Percentiles rank a stretch among this genome's conserved stretches.
Evolutionary conservation across 2,797 vertebrate species (phyloP).

Genomic region (Chelon auratus): DNA sequence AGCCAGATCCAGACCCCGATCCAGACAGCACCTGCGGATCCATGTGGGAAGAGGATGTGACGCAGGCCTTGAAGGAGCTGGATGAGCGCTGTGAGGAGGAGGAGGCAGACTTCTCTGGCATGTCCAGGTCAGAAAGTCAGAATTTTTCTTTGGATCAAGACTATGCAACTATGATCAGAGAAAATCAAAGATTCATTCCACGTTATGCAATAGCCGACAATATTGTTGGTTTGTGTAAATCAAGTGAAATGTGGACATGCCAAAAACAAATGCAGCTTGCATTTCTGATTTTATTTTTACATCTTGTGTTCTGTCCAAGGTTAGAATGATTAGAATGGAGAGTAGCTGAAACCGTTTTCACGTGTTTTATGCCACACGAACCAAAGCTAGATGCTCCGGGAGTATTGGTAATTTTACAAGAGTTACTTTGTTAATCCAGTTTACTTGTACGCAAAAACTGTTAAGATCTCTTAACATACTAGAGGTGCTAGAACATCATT

Average conservation of each 20-base stretch:
- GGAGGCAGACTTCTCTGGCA: conserved; percentile 93
- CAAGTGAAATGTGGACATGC: neutral
- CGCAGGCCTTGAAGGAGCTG: conserved; percentile 94
- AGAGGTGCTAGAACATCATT: neutral
- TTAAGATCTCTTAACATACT: neutral
- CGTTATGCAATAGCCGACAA: neutral
- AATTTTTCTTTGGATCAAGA: neutral
- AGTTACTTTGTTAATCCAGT: neutral
- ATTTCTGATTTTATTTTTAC: neutral
- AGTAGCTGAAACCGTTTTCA: neutral
- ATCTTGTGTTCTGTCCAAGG: neutral
- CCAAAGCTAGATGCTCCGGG: neutral
- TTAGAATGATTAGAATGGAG: no score
- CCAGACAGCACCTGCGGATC: conserved; percentile 90
- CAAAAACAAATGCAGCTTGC: neutral
- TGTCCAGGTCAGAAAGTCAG: conserved; percentile 89
- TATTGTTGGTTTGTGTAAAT: neutral
- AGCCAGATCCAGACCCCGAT: conserved; percentile 69
- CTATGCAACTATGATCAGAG: neutral
- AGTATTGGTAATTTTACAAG: neutral
- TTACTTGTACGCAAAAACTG: neutral
- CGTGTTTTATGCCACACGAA: neutral
- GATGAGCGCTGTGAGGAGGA: conserved; percentile 98
- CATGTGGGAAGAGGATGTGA: conserved; percentile 96
- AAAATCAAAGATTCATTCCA: neutral